These are phyloP conservation scores for Psittacula cyanocephala DNA, from an alignment of 2,113 vertebrate genomes.

Conservation along the genomic window DNA sequence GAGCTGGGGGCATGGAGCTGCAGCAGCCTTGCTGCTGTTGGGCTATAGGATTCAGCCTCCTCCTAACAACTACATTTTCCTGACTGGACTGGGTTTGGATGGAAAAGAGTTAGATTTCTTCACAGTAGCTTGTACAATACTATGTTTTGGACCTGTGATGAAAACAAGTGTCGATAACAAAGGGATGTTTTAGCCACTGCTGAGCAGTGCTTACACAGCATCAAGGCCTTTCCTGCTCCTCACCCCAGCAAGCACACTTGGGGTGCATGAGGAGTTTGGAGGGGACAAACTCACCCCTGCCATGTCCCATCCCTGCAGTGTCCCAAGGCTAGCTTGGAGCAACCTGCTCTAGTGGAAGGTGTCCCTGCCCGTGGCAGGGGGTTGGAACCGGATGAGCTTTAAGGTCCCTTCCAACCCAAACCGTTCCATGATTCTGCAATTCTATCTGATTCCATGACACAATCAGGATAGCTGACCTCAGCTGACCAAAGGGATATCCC, in stretches of 20 bases:
- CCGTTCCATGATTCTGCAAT: not conserved
- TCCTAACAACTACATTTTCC: not conserved
- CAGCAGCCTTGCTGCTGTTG: not conserved
- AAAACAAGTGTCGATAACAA: not conserved
- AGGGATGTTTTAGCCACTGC: not conserved
- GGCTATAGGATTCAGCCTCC: not conserved
- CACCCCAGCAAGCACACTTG: not conserved
- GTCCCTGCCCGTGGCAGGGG: not conserved
- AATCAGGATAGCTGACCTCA: not conserved
- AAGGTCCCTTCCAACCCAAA: not conserved
- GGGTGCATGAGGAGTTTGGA: not conserved
- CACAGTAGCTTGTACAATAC: not conserved
- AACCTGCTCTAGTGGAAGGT: not conserved
- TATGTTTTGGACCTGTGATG: not conserved
- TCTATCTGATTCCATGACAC: not conserved
- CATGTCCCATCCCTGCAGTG: not conserved
- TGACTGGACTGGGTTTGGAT: not conserved
- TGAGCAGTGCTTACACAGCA: not conserved
- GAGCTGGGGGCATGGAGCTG: not conserved
- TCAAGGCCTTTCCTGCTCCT: not conserved
- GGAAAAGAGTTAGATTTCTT: not conserved
- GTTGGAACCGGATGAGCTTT: not conserved
- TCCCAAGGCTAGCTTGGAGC: not conserved
- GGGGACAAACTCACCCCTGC: not conserved
- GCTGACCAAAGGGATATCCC: not conserved